These are phyloP conservation scores for Lasiurus cinereus DNA, from an alignment of 2,113 vertebrate genomes.

Conservation along the genomic window DNA sequence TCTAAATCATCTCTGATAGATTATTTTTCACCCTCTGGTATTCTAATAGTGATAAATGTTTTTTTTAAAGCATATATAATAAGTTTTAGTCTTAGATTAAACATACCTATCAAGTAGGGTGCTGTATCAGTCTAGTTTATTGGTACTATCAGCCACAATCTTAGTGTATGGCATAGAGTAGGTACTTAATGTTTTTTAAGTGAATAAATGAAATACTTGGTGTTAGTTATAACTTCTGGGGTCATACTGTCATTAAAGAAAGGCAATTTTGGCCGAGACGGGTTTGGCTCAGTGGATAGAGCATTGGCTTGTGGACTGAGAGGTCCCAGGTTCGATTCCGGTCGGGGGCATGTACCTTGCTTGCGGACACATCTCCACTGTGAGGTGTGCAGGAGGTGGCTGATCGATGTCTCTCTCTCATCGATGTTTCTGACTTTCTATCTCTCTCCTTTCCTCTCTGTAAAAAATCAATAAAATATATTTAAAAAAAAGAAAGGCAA, in stretches of 20 bases:
- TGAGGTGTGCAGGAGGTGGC: too few relatives aligned
- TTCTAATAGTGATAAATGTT: not conserved
- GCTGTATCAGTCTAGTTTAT: constrained; percentile 2
- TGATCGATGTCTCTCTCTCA: too few relatives aligned
- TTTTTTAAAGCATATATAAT: not conserved
- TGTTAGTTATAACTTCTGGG: not conserved
- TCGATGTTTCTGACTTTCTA: too few relatives aligned
- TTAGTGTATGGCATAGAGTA: not conserved
- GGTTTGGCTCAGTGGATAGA: too few relatives aligned
- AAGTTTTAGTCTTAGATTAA: not conserved
- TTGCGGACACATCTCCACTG: too few relatives aligned
- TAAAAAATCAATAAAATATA: too few relatives aligned
- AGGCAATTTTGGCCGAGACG: not conserved
- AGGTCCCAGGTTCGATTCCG: too few relatives aligned
- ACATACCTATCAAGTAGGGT: not conserved
- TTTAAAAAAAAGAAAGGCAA: not conserved
- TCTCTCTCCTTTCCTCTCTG: too few relatives aligned
- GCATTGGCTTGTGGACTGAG: too few relatives aligned
- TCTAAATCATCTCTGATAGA: constrained; percentile 18
- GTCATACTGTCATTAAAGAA: not conserved
- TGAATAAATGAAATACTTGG: not conserved
- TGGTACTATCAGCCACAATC: not conserved
- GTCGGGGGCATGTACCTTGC: too few relatives aligned
- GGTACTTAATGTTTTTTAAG: constrained; percentile 23
- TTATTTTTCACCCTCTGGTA: not conserved